Evolutionary conservation across 1,140 invertebrate species (phyloP), one percentile per base, ranked within the genome.

Genomic region (Laodelphax striatellus): DNA sequence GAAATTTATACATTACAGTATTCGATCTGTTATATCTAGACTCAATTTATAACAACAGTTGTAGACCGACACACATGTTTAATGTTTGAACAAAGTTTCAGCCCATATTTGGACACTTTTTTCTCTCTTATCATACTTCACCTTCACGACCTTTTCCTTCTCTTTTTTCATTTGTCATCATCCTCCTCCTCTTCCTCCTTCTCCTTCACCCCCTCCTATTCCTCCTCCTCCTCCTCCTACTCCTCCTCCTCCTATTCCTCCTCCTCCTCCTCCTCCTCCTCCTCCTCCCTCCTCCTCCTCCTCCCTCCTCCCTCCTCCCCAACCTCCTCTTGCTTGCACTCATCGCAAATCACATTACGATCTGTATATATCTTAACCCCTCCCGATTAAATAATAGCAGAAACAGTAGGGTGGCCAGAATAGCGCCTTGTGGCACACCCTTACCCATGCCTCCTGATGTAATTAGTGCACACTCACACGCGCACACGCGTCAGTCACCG

Each of bases 381-480:
- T 60, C 34, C 11, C 24, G 44, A 54, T 38, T 34, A 52, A 60
- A 55, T 54, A 55, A 46, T 60, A 60, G 55, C 55, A 55, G 55
- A 43, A 46, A 31, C 46, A 52, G 42, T 31, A 31, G 53, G 42
- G 22, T 24, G 22, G 17, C 42, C n/a, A 13, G 16, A 28, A 50
- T 14, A 19, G 52, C 41, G 52, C 41, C 59, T 44, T 55, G 55
- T 55, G 59, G 59, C 44, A 52, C 52, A 54, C 54, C 54, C 52
- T 60, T 53, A n/a, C n/a, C 52, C 55, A 54, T 60, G 43, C 38
- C 58, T 38, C 52, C 59, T 42, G 59, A 54, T 55, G 34, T 38
- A 38, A 38, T 38, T 38, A 38, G 34, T 5, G 34, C 34, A 9
- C 28, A 9, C 28, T 4, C 28, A 31, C 28, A 31, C 28, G 34